phyloP scores from a whole-genome alignment of 2,113 vertebrate species.

The Dasyurus viverrinus region DNA sequence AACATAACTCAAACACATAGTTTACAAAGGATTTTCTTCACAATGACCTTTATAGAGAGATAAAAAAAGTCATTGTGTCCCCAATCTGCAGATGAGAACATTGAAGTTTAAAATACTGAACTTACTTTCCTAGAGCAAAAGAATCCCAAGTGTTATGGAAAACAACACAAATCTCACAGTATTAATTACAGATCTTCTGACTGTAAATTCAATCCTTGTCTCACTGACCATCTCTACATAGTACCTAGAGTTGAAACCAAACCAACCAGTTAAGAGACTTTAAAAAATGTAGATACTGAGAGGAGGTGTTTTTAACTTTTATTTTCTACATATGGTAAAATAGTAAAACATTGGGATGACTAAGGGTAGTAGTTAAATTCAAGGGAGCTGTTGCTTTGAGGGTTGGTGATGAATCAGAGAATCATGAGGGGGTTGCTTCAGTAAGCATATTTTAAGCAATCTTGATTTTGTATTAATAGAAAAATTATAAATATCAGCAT shows the following conservation, averaged over 20 bases:
- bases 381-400: not conserved
- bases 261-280: not conserved
- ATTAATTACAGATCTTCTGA: not conserved
- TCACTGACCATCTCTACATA: not conserved
- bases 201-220: not conserved
- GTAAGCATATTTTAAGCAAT: not conserved
- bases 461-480: not conserved
- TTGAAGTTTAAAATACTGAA: not conserved
- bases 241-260: not conserved
- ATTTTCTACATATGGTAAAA: not conserved
- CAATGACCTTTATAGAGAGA: not conserved
- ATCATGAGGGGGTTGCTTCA: not conserved
- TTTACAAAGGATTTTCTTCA: not conserved
- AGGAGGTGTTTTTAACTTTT: not conserved
- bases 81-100: not conserved
- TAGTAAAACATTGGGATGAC: not conserved
- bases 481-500: not conserved
- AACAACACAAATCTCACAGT: not conserved
- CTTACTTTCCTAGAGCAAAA: not conserved
- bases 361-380: not conserved
- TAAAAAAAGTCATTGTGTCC: not conserved
- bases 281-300: not conserved
- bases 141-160: not conserved
- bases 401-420: not conserved
- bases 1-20: not conserved